Evolutionary conservation across 2,113 vertebrate species (phyloP), one percentile per base, ranked within the genome.

Genomic region (Etia nguti): DNA sequence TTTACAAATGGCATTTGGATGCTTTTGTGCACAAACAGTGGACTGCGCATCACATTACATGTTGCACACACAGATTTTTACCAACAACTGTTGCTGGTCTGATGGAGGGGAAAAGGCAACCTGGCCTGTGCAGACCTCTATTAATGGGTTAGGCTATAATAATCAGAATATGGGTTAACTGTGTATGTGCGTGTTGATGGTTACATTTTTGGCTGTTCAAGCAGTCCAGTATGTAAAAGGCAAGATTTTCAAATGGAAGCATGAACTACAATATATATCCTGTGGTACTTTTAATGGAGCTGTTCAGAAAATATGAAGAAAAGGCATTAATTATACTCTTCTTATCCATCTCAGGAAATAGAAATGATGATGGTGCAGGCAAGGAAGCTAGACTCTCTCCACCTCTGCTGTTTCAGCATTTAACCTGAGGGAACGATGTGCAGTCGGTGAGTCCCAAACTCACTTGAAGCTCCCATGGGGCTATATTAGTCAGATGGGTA

Each of bases 61-160:
- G 15, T 8, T 60, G 54, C 46, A 36, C 36, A 60, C 1, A 10
- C 26, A 83, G 84, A 54, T 22, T 50, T n/a, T 4, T n/a, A 85
- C 68, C 18, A 31, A 88, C 89, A 91, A 85, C 89, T 91, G 82
- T 75, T 83, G 83, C 43, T 8, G 50, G 48, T 79, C 60, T 68
- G 26, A 11, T 10, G 43, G 54, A 60, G 79, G 68, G 48, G 81
- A 20, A 20, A 83, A 82, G 31, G 2, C 22, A 54, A 38, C 34
- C 82, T 10, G 24, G 50, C 77, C 10, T 43, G 6, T 65, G 46
- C 70, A 84, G 46, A 84, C 31, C 85, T 90, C 59, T 16, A 73
- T 86, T 85, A 89, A 57, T 62, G 56, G 75, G 82, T 38, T 82
- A 62, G 73, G 34, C 43, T 54, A 65, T 62, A 65, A 70, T 57